Evolutionary conservation across 2,113 vertebrate genomes (phyloP).

Genomic region (Alexandromys fortis): DNA sequence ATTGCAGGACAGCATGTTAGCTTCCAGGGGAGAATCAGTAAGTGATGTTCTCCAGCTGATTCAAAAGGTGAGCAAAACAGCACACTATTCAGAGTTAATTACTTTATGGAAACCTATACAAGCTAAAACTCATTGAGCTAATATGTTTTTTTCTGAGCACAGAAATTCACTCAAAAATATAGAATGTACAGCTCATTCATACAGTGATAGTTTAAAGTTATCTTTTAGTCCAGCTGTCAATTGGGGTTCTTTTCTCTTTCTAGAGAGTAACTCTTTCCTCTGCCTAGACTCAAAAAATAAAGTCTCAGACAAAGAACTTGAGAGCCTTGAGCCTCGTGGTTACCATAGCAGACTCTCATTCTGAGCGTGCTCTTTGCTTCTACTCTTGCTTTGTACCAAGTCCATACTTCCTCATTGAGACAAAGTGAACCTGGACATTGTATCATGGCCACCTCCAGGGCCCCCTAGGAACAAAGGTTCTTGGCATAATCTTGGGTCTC

Average conservation of each 20-base stretch:
- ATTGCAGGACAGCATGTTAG: constrained; percentile 63
- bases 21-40: constrained; percentile 60
- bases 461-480: background rate
- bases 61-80: constrained; percentile 65
- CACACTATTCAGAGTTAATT: constrained; percentile 5
- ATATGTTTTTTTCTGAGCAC: constrained; percentile 7
- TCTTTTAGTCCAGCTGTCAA: background rate
- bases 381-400: background rate
- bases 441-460: no score
- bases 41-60: constrained; percentile 45
- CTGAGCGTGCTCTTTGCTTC: no score
- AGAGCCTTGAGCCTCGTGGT: background rate
- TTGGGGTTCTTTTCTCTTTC: background rate
- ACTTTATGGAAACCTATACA: constrained; percentile 49
- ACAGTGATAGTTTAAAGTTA: background rate
- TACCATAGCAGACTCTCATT: background rate
- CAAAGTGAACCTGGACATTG: background rate
- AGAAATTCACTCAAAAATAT: background rate
- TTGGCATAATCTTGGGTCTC: background rate
- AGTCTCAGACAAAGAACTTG: background rate
- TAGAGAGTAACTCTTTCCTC: background rate
- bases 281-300: background rate
- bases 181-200: background rate
- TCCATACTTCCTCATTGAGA: background rate
- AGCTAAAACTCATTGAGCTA: background rate